Conservation (phyloP, 2,888 invertebrate genomes). For the Phyto melanocephala region DNA sequence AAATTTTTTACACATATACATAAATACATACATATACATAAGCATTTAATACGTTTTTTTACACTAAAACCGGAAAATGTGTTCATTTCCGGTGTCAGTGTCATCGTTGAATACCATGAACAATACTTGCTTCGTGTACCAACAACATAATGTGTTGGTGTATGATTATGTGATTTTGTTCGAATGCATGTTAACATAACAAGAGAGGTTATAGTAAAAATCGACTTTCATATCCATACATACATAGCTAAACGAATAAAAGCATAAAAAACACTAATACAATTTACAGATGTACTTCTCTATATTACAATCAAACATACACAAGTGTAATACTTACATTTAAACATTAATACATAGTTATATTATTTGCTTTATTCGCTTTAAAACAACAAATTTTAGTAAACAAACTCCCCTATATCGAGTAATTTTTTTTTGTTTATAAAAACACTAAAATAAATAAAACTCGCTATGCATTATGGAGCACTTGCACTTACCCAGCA, state of each 20-base stretch:
- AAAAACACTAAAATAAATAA: conserved; percentile 12
- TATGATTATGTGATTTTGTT: background rate
- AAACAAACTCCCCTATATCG: conserved; percentile 13
- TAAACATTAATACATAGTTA: conserved; percentile 18
- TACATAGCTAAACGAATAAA: background rate
- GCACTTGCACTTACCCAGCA: no score
- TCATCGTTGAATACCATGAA: conserved; percentile 67
- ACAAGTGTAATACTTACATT: background rate
- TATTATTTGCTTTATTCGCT: conserved; percentile 13
- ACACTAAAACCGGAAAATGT: conserved; percentile 71
- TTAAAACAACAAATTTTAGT: conserved; percentile 22
- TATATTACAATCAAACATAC: background rate
- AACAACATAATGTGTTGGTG: background rate
- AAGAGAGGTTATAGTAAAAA: conserved; percentile 34
- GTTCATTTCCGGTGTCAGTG: conserved; percentile 76
- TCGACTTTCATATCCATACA: conserved; percentile 17
- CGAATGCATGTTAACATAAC: conserved; percentile 2
- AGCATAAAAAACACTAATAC: background rate
- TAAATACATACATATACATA: background rate
- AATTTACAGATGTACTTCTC: background rate
- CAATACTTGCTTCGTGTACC: conserved; percentile 57
- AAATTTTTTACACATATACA: background rate
- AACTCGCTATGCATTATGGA: conserved; percentile 10
- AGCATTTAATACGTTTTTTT: conserved; percentile 7
- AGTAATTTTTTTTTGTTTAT: conserved; percentile 5